Base-by-base conservation (phyloP, 2,797 vertebrate genomes). In the Eulemur rubriventer region DNA sequence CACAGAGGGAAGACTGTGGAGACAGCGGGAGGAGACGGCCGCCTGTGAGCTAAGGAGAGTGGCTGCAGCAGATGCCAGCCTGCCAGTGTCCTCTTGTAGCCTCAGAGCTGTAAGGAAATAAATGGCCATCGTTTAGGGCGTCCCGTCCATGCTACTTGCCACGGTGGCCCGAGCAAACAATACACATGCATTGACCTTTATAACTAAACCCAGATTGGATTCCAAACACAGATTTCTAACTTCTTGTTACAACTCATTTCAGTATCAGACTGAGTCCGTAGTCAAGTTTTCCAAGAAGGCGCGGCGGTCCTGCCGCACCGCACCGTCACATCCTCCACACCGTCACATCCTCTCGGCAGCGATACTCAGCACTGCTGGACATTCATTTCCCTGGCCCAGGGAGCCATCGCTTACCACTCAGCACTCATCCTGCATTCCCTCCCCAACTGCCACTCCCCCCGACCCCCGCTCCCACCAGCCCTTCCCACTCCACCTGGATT, bases 211-310 rank as follows among this genome's bases (percentile, higher is more conserved):
- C 43, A 86, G 75, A 41, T 48, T 59, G 41, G 76, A 63, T 18
- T 69, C 95, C 79, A 75, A 89, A 80, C 38, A 11, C 38, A 63
- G 52, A 88, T 33, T 75, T 50, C 52, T 43, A 65, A 90, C 26
- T 13, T 65, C 73, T 30, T 35, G n/a, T 48, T 50, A 38, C 11
- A 46, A 38, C 22, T 41, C 59, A 72, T 18, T 72, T 82, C 20
- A 52, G 6, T 26, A 43, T 82, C 16, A 48, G 22, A 63, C 2
- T 13, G 33, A 41, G 33, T 78, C 6, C 16, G 0, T 26, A 73
- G 22, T 12, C 26, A 61, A 16, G 12, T 73, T 87, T 43, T 52
- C 55, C 69, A 65, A 81, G 48, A 38, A 67, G 4, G 17, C 16
- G 33, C 28, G 28, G 26, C 11, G 28, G 26, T 11, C 30, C 78